Evolutionary conservation across 2,888 invertebrate species (phyloP), one percentile per base, ranked within the genome.

Genomic region (Leptopilina syphax): DNA sequence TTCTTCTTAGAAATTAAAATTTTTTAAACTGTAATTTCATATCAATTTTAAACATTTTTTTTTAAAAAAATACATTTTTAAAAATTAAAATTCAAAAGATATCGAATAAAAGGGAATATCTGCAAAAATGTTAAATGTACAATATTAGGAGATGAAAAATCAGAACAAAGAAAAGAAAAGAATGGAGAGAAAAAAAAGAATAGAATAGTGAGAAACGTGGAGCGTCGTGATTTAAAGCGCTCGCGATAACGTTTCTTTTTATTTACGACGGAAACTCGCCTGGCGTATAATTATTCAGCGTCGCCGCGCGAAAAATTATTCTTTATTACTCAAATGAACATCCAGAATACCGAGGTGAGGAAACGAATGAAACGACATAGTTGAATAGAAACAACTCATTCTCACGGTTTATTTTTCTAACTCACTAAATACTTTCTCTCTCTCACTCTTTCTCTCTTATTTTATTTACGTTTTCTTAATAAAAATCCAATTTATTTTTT

Each of bases 211-310:
- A 77, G 77, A 78, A 80, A 77, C 77, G 77, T 78, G 65, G 76
- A 67, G 63, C 78, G 63, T 73, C 79, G 80, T 85, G 83, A 86
- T 86, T 86, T 86, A 86, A 82, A 79, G 80, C 80, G 60, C 78
- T 76, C 76, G 77, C 80, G 83, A 85, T 84, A 82, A 84, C 83
- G 78, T 83, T 83, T 83, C 77, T 76, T 82, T 81, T 82, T 83
- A 84, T 83, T 86, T 83, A 78, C 80, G 79, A 66, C 77, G 63
- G 76, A 82, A 81, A 79, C 80, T 79, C 76, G 34, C 65, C 27
- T 63, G 66, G 57, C 66, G 77, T 77, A 47, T 79, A 85, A 85
- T 84, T 84, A 80, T 81, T 79, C 80, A 77, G 66, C 79, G 57
- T 73, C 73, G n/a, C 57, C 34, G 73, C 76, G 79, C 76, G 80